Conservation (phyloP, 1,140 invertebrate species). For the Metaphire vulgaris region DNA sequence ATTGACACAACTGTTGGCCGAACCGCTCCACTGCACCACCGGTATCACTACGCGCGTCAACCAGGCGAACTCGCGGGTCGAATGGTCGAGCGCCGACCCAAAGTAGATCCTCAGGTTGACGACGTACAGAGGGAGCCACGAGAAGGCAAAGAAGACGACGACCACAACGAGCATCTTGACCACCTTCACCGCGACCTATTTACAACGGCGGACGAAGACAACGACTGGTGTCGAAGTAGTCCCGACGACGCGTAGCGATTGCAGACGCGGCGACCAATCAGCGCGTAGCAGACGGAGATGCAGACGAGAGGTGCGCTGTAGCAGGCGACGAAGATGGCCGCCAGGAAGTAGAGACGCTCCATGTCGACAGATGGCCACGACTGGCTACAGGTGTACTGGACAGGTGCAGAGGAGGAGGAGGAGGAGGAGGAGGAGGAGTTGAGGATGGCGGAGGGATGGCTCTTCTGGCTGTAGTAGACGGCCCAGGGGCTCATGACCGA, state of each 20-base stretch:
- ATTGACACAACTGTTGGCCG: slow-evolving; percentile 24
- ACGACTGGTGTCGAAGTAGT: too few relatives aligned
- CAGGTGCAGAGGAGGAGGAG: slow-evolving; percentile 35
- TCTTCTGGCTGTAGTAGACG: slow-evolving; percentile 69
- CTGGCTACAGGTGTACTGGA: slow-evolving; percentile 31
- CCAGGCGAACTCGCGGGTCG: too few relatives aligned
- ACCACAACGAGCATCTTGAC: slow-evolving; percentile 94
- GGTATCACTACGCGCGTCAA: not conserved
- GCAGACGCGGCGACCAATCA: slow-evolving; percentile 88
- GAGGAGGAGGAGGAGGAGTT: slow-evolving; percentile 33
- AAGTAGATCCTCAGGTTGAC: slow-evolving; percentile 34
- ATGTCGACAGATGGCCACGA: slow-evolving; percentile 54
- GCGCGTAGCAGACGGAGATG: slow-evolving; percentile 82
- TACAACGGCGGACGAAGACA: too few relatives aligned
- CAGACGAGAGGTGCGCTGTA: slow-evolving; percentile 84
- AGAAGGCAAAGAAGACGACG: slow-evolving; percentile 85
- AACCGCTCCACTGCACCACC: slow-evolving; percentile 25
- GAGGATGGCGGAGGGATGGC: slow-evolving; percentile 20
- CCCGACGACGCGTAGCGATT: too few relatives aligned
- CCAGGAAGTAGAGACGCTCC: slow-evolving; percentile 75
- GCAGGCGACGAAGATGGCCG: slow-evolving; percentile 79
- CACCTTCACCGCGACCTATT: too few relatives aligned
- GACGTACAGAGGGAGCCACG: slow-evolving; percentile 88
- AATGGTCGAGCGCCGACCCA: too few relatives aligned
- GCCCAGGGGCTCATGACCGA: slow-evolving; percentile 80